Conservation (phyloP, 2,888 invertebrate species). For the Ypsolopha sequella region DNA sequence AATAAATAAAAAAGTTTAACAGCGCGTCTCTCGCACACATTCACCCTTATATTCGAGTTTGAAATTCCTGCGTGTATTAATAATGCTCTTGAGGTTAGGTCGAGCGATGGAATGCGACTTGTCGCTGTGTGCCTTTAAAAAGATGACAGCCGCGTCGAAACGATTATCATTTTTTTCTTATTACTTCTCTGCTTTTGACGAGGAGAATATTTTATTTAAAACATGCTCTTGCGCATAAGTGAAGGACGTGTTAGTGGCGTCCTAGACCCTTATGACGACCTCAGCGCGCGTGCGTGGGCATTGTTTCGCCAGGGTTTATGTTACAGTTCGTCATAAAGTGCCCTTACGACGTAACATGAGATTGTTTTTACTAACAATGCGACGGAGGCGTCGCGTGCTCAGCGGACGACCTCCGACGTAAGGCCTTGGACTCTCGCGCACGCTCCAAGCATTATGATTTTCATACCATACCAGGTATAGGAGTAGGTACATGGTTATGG, state of each 20-base stretch:
- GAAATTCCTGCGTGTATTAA: slow-evolving; percentile 17
- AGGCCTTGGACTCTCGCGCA: slow-evolving; percentile 38
- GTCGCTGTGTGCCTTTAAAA: slow-evolving; percentile 16
- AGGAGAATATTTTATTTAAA: not conserved
- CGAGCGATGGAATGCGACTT: slow-evolving; percentile 41
- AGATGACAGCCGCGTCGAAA: slow-evolving; percentile 30
- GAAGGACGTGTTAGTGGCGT: slow-evolving; percentile 11
- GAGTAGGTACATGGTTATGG: no score
- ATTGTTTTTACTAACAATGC: slow-evolving; percentile 34
- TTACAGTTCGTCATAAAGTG: slow-evolving; percentile 41
- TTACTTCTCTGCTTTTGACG: not conserved
- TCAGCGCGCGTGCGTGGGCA: slow-evolving; percentile 13
- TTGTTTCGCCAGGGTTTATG: slow-evolving; percentile 24
- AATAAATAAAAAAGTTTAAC: not conserved
- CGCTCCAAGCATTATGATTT: no score
- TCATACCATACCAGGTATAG: no score
- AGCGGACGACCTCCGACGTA: slow-evolving; percentile 46
- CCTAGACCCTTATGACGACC: slow-evolving; percentile 10
- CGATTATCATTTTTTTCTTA: not conserved
- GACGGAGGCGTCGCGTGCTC: slow-evolving; percentile 31
- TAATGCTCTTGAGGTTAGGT: slow-evolving; percentile 24
- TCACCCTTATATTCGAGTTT: slow-evolving; percentile 2
- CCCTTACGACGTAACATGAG: slow-evolving; percentile 38
- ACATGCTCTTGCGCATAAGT: not conserved
- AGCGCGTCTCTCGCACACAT: not conserved